Base-by-base conservation (phyloP, 2,888 invertebrate genomes). In the Calameuta idolon region DNA sequence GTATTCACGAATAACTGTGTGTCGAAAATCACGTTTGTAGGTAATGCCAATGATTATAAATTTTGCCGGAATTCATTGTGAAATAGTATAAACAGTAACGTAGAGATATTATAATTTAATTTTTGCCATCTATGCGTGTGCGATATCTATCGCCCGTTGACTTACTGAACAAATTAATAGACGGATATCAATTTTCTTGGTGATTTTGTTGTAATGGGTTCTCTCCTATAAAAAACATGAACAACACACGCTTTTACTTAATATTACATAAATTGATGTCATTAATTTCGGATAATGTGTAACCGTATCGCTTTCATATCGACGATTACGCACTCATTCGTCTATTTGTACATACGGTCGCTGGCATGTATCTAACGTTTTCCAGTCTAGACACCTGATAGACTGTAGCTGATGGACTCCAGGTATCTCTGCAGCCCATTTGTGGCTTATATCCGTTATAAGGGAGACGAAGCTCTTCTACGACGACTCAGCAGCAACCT, bases 401-500 rank as follows among this genome's bases (percentile, higher is more conserved):
- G 85, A 87, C 81, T 82, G 81, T 82, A 82, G 81, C 81, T 81
- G 81, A 81, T 81, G 79, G 83, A 87, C 82, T 87, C 85, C 84
- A 85, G 84, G 77, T 82, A 85, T 85, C 81, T 82, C 81, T 81
- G 81, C 85, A 84, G 85, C 84, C 85, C 86, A 84, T 82, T 85
- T 84, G 80, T 77, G 75, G 40, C 78, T 76, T 77, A 33, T 74
- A 69, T 74, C 74, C 73, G 68, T 76, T 78, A 80, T 81, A 85
- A 84, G 83, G 79, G 78, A 80, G 79, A 81, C 80, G 76, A 79
- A 86, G 80, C 83, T 80, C 82, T 85, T 90, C 89, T 91, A 91
- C 88, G 91, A 90, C 80, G 90, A 89, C 85, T 91, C 88, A 71
- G 88, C 83, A 76, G 84, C 83, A 81, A 90, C 87, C 85, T 89